Percentiles rank a stretch among this genome's conserved stretches.
Evolutionary conservation across 2,797 vertebrate species (phyloP).

Genomic region (Otolemur crassicaudatus): DNA sequence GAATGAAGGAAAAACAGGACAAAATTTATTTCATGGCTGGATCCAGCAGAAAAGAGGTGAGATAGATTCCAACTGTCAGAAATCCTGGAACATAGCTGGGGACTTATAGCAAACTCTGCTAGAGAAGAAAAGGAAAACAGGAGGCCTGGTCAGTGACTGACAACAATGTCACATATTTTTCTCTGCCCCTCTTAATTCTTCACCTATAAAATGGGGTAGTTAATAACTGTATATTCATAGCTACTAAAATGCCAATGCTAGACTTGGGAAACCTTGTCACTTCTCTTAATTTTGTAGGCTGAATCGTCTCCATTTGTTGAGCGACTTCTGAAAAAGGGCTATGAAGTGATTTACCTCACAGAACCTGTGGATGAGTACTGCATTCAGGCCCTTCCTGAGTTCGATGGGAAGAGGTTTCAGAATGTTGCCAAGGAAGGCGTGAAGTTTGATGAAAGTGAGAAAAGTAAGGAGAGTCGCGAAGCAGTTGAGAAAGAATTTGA

Average conservation of each 20-base stretch:
- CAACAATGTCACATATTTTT: background rate
- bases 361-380: slow-evolving; percentile 99
- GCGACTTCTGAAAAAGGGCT: slow-evolving; percentile 96
- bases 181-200: background rate
- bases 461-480: slow-evolving; percentile 95
- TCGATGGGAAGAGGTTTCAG: slow-evolving; percentile 98
- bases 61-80: background rate
- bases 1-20: slow-evolving; percentile 99
- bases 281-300: slow-evolving; percentile 87
- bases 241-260: background rate
- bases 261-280: background rate
- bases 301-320: slow-evolving; percentile 99
- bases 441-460: slow-evolving; percentile 97
- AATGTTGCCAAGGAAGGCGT: slow-evolving; percentile 99
- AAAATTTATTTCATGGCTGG: slow-evolving; percentile 99
- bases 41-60: slow-evolving; percentile 96
- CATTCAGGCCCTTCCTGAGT: slow-evolving; percentile 98
- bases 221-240: background rate
- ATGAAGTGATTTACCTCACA: slow-evolving; percentile 98
- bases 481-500: slow-evolving; percentile 96
- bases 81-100: background rate
- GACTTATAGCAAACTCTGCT: background rate
- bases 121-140: background rate
- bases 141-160: background rate
- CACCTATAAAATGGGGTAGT: background rate